These are phyloP conservation scores for Eulemur mongoz DNA, from an alignment of 2,797 vertebrate genomes.

Conservation along the genomic window DNA sequence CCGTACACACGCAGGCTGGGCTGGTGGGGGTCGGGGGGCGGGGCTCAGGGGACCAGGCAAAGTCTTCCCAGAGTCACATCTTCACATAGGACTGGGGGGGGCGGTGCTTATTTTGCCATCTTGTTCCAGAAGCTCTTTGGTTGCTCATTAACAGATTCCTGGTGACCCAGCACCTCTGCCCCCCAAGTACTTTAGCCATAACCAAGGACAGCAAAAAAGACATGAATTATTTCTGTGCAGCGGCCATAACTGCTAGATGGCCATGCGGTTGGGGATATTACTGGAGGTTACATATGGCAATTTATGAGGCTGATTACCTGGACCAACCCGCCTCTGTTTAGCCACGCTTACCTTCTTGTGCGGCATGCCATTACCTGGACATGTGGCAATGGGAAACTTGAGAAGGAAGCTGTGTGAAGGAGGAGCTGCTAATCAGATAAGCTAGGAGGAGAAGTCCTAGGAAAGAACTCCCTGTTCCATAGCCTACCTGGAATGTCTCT, in stretches of 20 bases:
- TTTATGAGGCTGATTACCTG: not conserved
- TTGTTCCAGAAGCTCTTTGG: not conserved
- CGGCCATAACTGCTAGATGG: not conserved
- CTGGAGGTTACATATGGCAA: not conserved
- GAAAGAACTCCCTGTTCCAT: not conserved
- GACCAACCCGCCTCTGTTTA: not conserved
- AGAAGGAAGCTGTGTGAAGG: not conserved
- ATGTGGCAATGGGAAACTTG: not conserved
- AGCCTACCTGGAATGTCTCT: not conserved
- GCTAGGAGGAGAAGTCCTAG: not conserved
- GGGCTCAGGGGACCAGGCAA: not conserved
- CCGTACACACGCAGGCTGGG: not conserved
- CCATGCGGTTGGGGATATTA: too few relatives aligned
- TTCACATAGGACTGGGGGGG: not conserved
- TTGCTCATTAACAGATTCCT: not conserved
- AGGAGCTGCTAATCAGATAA: slow-evolving; percentile 14
- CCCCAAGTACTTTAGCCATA: not conserved
- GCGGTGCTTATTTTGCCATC: not conserved
- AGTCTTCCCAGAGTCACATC: not conserved
- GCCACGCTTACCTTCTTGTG: not conserved
- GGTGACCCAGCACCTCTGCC: not conserved
- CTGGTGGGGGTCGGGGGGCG: not conserved
- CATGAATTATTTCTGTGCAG: not conserved
- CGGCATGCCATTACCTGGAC: not conserved
- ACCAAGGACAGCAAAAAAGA: not conserved